Evolutionary conservation across 2,888 invertebrate genomes (phyloP).

Genomic region (Cerastis leucographa): DNA sequence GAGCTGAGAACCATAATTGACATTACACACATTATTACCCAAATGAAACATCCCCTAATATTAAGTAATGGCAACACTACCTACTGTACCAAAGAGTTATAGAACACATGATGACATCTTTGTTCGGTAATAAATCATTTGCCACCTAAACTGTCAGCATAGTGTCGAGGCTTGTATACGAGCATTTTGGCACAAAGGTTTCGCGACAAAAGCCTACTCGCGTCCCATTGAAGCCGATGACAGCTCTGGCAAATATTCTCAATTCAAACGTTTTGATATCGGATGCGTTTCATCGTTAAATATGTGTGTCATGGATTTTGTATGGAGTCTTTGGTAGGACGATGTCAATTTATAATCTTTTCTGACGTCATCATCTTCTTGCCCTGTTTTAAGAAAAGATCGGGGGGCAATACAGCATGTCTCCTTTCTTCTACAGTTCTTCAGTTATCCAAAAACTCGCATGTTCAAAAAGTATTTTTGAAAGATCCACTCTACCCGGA

Average conservation of each 20-base stretch:
- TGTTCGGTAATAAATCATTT: conserved; percentile 67
- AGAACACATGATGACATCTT: conserved; percentile 51
- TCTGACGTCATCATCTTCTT: neutral
- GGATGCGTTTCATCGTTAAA: conserved; percentile 57
- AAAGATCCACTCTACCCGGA: too few relatives aligned
- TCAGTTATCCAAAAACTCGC: neutral
- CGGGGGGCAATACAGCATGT: neutral
- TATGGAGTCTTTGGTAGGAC: conserved; percentile 3
- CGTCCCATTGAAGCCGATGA: conserved; percentile 60
- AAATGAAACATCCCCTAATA: neutral
- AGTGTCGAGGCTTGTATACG: conserved; percentile 54
- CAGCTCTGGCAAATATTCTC: conserved; percentile 67
- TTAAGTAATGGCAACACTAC: conserved; percentile 23
- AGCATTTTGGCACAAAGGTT: conserved; percentile 65
- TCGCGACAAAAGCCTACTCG: conserved; percentile 65
- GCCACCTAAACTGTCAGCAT: conserved; percentile 56
- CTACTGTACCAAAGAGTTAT: conserved; percentile 45
- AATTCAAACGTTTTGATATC: conserved; percentile 64
- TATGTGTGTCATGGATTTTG: conserved; percentile 30
- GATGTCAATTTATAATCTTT: neutral
- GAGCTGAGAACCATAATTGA: neutral
- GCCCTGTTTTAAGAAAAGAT: neutral
- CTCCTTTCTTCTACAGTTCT: neutral
- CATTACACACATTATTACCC: neutral
- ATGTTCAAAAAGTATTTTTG: neutral